These are phyloP conservation scores for Mamestra brassicae DNA, from an alignment of 2,888 invertebrate species.

Conservation along the genomic window DNA sequence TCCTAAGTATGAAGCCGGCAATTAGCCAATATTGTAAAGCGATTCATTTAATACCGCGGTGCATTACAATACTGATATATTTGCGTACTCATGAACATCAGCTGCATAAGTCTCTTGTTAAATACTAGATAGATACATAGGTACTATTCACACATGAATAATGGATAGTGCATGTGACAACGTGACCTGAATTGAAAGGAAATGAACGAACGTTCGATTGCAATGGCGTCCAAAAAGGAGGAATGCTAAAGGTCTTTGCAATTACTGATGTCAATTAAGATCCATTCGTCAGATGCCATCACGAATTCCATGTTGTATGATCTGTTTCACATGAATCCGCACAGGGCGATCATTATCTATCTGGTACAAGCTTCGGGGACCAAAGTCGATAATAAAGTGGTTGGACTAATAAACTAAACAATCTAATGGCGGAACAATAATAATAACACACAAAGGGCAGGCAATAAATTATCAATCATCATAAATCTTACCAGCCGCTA, in stretches of 20 bases:
- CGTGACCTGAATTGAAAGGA: slow-evolving; percentile 81
- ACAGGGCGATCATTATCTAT: neutral
- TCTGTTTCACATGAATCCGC: neutral
- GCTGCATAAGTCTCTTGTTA: slow-evolving; percentile 34
- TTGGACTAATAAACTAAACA: slow-evolving; percentile 12
- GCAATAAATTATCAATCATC: slow-evolving; percentile 43
- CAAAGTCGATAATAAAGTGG: slow-evolving; percentile 15
- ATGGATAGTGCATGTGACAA: slow-evolving; percentile 71
- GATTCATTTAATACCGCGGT: slow-evolving; percentile 35
- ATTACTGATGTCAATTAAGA: slow-evolving; percentile 49
- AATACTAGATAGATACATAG: slow-evolving; percentile 32
- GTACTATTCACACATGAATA: slow-evolving; percentile 66
- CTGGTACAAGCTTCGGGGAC: neutral
- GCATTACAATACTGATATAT: slow-evolving; percentile 43
- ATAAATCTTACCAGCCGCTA: slow-evolving; percentile 94
- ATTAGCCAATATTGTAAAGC: slow-evolving; percentile 40
- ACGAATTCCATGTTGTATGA: slow-evolving; percentile 6
- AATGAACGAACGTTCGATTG: slow-evolving; percentile 67
- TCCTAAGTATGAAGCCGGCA: slow-evolving; percentile 28
- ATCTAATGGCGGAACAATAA: slow-evolving; percentile 5
- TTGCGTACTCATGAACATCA: slow-evolving; percentile 40
- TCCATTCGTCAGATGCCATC: slow-evolving; percentile 13
- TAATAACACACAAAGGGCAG: slow-evolving; percentile 24
- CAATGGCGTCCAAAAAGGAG: slow-evolving; percentile 57
- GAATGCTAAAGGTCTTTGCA: slow-evolving; percentile 46